Evolutionary conservation across 2,888 invertebrate genomes (phyloP), one percentile per base, ranked within the genome.

Genomic region (Cordilura impudica): DNA sequence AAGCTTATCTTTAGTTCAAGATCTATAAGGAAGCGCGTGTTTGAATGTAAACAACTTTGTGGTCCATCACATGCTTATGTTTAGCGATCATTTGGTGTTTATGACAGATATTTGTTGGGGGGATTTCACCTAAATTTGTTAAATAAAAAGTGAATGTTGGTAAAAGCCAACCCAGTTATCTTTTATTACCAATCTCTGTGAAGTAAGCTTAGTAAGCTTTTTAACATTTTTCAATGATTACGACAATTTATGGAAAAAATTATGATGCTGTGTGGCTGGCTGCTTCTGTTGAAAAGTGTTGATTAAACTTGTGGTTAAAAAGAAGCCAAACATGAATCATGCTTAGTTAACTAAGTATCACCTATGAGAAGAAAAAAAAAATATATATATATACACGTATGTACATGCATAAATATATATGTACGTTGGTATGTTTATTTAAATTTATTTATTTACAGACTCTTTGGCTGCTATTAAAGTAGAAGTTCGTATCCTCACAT

Each of bases 21-120:
- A 79, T 79, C 75, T 75, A 69, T 79, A 75, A 75, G 75, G 75
- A 79, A 79, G 79, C 79, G 75, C 75, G 71, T 75, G 75, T 79
- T 60, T 79, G 71, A 79, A 79, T 79, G 79, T 79, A 72, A 69
- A 75, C 79, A 71, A 75, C 56, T 71, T 56, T 67, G n/a, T n/a
- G 66, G 75, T 75, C 75, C 67, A 71, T 75, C 71, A 51, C 16
- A 54, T 19, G 78, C 61, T 71, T 45, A 51, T 69, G 45, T 79
- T 75, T 63, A 61, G 26, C 60, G 54, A 47, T 75, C 63, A 67
- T 75, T 72, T 67, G 45, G 63, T 51, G 75, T 75, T 79, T 79
- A 75, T 79, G 75, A 72, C 71, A 70, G n/a, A 58, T 61, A 51
- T 21, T 18, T 21, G 4, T 26, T 39, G 23, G 16, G 7, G 60